These are phyloP conservation scores for Pseudolycoriella hygida DNA, from an alignment of 2,888 invertebrate genomes.

Conservation along the genomic window DNA sequence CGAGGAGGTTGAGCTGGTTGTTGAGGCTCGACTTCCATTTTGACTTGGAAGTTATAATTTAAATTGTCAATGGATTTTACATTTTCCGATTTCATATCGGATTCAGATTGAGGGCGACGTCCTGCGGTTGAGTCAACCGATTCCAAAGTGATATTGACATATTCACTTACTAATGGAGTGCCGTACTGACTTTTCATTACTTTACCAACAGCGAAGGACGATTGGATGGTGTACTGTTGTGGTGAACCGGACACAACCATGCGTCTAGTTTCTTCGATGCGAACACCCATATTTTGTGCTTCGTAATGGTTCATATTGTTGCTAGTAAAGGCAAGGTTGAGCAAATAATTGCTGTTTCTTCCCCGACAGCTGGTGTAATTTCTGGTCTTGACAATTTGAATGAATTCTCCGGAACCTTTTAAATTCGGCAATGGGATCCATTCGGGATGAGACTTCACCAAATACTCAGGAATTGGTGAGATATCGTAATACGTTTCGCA, in stretches of 20 bases:
- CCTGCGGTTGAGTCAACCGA: no score
- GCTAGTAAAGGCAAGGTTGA: slow-evolving; percentile 35
- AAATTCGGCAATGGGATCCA: slow-evolving; percentile 31
- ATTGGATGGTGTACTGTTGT: slow-evolving; percentile 42
- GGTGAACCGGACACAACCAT: slow-evolving; percentile 37
- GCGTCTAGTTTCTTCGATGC: slow-evolving; percentile 35
- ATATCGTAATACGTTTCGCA: slow-evolving; percentile 51
- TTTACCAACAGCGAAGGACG: slow-evolving; percentile 42
- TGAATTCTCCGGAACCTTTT: slow-evolving; percentile 26
- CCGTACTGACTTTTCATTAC: slow-evolving; percentile 39
- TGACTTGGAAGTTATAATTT: no score
- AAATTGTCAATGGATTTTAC: no score
- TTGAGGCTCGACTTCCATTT: no score
- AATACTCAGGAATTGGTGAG: slow-evolving; percentile 36
- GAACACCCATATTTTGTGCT: slow-evolving; percentile 35
- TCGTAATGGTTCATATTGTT: slow-evolving; percentile 33
- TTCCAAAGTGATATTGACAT: slow-evolving; percentile 35
- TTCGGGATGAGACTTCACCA: slow-evolving; percentile 35
- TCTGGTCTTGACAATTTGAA: slow-evolving; percentile 48
- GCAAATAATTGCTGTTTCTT: slow-evolving; percentile 44
- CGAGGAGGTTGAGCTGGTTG: no score
- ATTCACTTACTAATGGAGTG: slow-evolving; percentile 44
- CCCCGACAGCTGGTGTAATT: slow-evolving; percentile 44
- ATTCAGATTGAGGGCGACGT: no score
- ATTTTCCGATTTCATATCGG: no score